Evolutionary conservation across 2,888 invertebrate species (phyloP).

Genomic region (Acanthosepion pharaonis): DNA sequence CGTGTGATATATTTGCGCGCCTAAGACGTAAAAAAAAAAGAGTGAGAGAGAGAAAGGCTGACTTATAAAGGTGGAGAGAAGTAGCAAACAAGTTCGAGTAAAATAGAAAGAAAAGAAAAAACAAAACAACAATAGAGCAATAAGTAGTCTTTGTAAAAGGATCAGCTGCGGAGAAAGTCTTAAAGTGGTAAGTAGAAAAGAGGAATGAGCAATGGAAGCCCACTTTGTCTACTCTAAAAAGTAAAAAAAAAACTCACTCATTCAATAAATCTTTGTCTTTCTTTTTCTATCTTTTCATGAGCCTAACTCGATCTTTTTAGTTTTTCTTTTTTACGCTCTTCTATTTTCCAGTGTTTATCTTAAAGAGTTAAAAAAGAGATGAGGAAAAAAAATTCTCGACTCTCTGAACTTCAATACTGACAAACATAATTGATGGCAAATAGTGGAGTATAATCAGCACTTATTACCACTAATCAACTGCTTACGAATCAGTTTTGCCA

Average conservation of each 20-base stretch:
- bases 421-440: no score
- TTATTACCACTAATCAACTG: no score
- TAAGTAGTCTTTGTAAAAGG: background rate
- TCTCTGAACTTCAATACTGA: no score
- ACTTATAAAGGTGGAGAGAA: background rate
- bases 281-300: background rate
- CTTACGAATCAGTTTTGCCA: no score
- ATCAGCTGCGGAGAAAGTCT: background rate
- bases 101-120: background rate
- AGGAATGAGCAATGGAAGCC: background rate
- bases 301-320: background rate
- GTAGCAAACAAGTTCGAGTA: background rate
- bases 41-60: background rate
- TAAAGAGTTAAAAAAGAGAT: no score
- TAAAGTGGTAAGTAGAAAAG: background rate
- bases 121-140: background rate
- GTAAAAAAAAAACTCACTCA: background rate
- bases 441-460: no score
- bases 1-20: conserved; percentile 2
- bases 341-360: background rate
- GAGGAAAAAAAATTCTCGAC: no score
- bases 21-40: background rate
- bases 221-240: no score
- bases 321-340: background rate
- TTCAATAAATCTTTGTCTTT: background rate